Conservation (phyloP, 2,797 vertebrate genomes). For the Typhlichthys subterraneus region DNA sequence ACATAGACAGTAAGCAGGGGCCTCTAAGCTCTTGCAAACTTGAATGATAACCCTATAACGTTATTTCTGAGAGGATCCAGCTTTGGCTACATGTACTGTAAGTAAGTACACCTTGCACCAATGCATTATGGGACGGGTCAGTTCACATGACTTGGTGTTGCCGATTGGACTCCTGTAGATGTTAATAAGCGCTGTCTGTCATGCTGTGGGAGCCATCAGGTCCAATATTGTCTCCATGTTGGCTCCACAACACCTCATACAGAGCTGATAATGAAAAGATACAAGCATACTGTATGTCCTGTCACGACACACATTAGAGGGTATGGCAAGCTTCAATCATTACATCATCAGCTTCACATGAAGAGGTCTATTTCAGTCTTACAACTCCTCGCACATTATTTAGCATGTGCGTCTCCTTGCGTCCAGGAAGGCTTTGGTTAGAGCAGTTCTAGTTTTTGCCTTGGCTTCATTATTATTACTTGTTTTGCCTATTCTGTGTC, state of each 20-base stretch:
- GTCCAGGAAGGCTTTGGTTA: constrained; percentile 30
- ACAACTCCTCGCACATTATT: too few species aligned
- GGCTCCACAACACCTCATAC: constrained; percentile 56
- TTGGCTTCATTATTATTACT: background rate
- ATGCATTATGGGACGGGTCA: constrained; percentile 43
- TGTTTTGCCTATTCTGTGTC: constrained; percentile 27
- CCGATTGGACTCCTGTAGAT: constrained; percentile 10
- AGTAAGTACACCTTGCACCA: constrained; percentile 33
- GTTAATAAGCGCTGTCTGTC: constrained; percentile 54
- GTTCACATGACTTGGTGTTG: constrained; percentile 24
- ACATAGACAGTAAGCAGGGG: constrained; percentile 9
- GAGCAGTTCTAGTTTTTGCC: constrained; percentile 32
- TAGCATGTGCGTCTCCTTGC: too few species aligned
- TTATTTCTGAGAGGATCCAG: constrained; percentile 20
- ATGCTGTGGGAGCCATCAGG: constrained; percentile 26
- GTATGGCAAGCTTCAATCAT: too few species aligned
- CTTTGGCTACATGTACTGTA: constrained; percentile 25
- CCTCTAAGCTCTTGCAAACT: too few species aligned
- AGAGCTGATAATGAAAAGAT: constrained; percentile 64
- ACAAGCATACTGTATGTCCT: constrained; percentile 39
- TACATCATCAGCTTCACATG: too few species aligned
- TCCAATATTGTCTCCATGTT: background rate
- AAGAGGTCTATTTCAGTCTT: too few species aligned
- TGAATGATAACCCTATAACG: too few species aligned
- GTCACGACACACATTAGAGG: background rate